Percentiles rank a stretch among this genome's conserved stretches.
Evolutionary conservation across 2,797 vertebrate species (phyloP).

Genomic region (Sardinella longiceps): DNA sequence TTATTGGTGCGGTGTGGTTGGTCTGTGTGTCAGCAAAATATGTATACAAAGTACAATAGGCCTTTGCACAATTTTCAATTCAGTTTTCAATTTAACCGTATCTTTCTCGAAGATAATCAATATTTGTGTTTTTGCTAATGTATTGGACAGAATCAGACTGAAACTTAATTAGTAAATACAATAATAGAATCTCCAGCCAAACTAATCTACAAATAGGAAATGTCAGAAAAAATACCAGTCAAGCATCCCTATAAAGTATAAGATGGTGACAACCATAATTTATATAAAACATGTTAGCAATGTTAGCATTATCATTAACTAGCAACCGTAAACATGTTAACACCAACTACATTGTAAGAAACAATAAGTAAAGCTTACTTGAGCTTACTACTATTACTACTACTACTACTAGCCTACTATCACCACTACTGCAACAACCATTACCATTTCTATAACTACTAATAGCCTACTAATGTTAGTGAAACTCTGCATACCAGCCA

Average conservation of each 20-base stretch:
- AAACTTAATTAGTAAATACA: not conserved
- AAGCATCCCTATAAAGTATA: not conserved
- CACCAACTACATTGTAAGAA: no score
- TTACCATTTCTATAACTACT: not conserved
- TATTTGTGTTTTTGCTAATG: not conserved
- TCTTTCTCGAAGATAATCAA: no score
- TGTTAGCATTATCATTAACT: not conserved
- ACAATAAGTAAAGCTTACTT: no score
- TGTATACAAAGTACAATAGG: no score
- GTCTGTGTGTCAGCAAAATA: no score
- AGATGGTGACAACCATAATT: not conserved
- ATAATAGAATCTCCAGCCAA: not conserved
- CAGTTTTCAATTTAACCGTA: no score
- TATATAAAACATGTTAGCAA: not conserved
- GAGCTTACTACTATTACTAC: not conserved
- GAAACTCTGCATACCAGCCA: not conserved
- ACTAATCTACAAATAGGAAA: not conserved
- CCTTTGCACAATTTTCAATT: no score
- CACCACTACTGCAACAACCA: not conserved
- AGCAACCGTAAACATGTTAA: not conserved
- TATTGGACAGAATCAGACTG: not conserved
- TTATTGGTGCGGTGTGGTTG: no score
- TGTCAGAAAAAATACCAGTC: not conserved
- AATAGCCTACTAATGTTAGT: no score
- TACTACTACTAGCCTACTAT: not conserved